A percentile compares a stretch with the other conserved stretches of the same genome.
Conservation (phyloP, 2,888 invertebrate genomes). For the Elegia similella region DNA sequence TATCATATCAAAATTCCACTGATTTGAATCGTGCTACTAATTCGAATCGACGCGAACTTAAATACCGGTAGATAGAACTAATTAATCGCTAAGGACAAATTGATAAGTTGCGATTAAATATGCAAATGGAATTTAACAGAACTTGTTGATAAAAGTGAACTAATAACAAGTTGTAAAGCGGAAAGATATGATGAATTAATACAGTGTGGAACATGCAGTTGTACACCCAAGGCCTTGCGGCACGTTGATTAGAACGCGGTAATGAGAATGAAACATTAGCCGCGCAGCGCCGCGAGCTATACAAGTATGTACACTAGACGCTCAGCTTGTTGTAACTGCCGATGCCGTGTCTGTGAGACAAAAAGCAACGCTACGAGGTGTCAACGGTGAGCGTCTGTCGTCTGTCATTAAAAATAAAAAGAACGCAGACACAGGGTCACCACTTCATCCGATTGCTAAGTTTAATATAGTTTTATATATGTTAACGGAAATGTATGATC, state of each 20-base stretch:
- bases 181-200: not conserved
- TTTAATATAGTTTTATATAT: too few relatives aligned
- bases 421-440: too few relatives aligned
- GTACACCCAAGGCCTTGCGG: not conserved
- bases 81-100: not conserved
- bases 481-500: too few relatives aligned
- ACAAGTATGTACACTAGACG: too few relatives aligned
- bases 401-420: too few relatives aligned
- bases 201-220: not conserved
- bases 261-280: not conserved
- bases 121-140: constrained; percentile 5
- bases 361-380: not conserved
- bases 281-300: too few relatives aligned
- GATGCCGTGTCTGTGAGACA: not conserved
- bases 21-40: constrained; percentile 1
- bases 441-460: too few relatives aligned
- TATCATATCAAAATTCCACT: not conserved
- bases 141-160: not conserved
- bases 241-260: not conserved
- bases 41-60: not conserved
- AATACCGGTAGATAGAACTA: not conserved
- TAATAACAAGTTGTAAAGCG: not conserved
- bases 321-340: not conserved
- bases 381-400: not conserved
- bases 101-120: constrained; percentile 2